These are phyloP conservation scores for Allophyes oxyacanthae DNA, from an alignment of 2,888 invertebrate species.

Conservation along the genomic window DNA sequence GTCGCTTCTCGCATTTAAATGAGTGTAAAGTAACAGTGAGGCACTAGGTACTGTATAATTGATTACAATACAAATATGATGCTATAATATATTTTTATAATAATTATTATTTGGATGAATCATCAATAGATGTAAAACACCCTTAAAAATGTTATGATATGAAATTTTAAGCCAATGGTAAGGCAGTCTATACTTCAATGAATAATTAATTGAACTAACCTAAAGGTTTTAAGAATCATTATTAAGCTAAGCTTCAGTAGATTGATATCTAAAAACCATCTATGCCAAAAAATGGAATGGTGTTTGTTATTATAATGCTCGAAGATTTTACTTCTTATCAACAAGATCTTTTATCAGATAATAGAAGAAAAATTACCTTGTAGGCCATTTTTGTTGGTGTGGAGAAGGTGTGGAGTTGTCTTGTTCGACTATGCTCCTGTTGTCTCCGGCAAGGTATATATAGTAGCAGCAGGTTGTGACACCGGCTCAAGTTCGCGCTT, in stretches of 20 bases:
- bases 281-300: too few relatives aligned
- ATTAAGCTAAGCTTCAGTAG: too few relatives aligned
- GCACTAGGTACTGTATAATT: slow-evolving; percentile 6
- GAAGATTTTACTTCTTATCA: neutral
- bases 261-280: too few relatives aligned
- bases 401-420: slow-evolving; percentile 73
- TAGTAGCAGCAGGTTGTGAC: slow-evolving; percentile 79
- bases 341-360: slow-evolving; percentile 6
- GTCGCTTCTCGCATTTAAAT: slow-evolving; percentile 73
- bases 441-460: slow-evolving; percentile 77
- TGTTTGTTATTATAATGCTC: neutral
- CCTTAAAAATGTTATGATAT: too few relatives aligned
- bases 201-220: too few relatives aligned
- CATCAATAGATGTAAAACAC: too few relatives aligned
- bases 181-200: too few relatives aligned
- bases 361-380: slow-evolving; percentile 73
- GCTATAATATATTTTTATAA: neutral
- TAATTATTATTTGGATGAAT: neutral
- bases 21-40: slow-evolving; percentile 42
- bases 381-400: slow-evolving; percentile 79
- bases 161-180: too few relatives aligned
- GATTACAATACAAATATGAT: neutral
- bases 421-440: slow-evolving; percentile 81
- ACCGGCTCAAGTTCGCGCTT: slow-evolving; percentile 79
- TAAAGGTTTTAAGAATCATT: too few relatives aligned